Conservation (phyloP, 2,888 invertebrate species). For the Phasia obesa region DNA sequence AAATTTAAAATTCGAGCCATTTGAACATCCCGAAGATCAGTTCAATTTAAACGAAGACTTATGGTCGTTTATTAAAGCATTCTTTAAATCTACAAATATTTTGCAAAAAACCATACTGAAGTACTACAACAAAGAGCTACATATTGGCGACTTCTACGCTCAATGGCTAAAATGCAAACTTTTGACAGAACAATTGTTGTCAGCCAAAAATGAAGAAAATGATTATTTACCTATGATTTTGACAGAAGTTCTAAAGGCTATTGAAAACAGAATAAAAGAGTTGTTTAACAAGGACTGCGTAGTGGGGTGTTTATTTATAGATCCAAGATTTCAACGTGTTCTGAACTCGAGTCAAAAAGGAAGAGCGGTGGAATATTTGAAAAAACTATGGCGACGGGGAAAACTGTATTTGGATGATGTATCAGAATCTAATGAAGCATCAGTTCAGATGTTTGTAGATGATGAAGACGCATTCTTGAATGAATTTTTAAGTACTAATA, state of each 20-base stretch:
- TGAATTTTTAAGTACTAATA: constrained; percentile 50
- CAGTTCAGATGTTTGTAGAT: constrained; percentile 11
- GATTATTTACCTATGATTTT: background rate
- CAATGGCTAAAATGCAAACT: constrained; percentile 65
- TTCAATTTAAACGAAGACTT: constrained; percentile 35
- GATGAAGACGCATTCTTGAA: constrained; percentile 57
- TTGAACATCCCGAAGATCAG: constrained; percentile 18
- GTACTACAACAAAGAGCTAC: constrained; percentile 45
- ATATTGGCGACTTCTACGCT: constrained; percentile 60
- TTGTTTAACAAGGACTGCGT: constrained; percentile 8
- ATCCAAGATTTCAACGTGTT: constrained; percentile 55
- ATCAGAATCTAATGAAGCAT: background rate
- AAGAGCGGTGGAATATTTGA: constrained; percentile 41
- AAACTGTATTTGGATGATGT: constrained; percentile 27
- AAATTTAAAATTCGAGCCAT: constrained; percentile 44
- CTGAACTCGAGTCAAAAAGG: constrained; percentile 33
- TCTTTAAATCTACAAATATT: constrained; percentile 23
- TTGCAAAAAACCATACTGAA: constrained; percentile 53
- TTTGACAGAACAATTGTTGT: constrained; percentile 37
- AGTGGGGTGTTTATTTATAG: constrained; percentile 41
- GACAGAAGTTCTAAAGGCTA: constrained; percentile 20
- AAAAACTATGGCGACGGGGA: constrained; percentile 46
- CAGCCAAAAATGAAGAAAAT: background rate
- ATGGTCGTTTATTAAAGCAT: constrained; percentile 55
- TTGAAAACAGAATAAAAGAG: constrained; percentile 14